Evolutionary conservation across 2,888 invertebrate species (phyloP).

Genomic region (Lutraria lutraria): DNA sequence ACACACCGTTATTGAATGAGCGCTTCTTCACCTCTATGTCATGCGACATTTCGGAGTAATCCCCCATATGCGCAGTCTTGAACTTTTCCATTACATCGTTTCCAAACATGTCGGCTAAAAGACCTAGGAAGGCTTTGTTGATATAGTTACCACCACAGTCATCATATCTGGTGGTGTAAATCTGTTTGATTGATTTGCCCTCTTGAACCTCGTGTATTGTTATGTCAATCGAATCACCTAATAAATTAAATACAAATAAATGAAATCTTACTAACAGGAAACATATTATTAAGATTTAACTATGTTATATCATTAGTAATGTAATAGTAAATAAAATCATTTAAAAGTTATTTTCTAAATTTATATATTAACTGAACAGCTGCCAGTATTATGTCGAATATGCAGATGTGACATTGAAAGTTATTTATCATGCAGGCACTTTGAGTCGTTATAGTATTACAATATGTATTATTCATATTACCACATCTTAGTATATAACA

Average conservation of each 20-base stretch:
- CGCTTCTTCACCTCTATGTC: slow-evolving; percentile 60
- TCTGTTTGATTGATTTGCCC: slow-evolving; percentile 42
- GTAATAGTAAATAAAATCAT: not conserved
- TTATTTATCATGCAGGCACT: too few relatives aligned
- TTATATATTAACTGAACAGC: too few relatives aligned
- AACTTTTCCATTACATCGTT: slow-evolving; percentile 49
- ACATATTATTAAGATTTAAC: not conserved
- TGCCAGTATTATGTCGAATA: too few relatives aligned
- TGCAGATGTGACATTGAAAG: too few relatives aligned
- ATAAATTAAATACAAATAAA: not conserved
- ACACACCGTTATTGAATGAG: slow-evolving; percentile 28
- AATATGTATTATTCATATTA: too few relatives aligned
- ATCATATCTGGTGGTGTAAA: slow-evolving; percentile 54
- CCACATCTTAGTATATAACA: not conserved
- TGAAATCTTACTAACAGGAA: not conserved
- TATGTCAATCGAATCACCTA: slow-evolving; percentile 58
- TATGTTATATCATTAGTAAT: not conserved
- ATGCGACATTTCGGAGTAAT: slow-evolving; percentile 55
- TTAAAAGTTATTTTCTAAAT: too few relatives aligned
- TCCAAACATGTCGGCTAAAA: slow-evolving; percentile 54
- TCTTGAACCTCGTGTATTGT: slow-evolving; percentile 58
- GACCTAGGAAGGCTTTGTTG: slow-evolving; percentile 51
- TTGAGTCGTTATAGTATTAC: too few relatives aligned
- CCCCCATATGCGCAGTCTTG: slow-evolving; percentile 28
- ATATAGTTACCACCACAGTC: slow-evolving; percentile 61